Conservation (phyloP, 2,888 invertebrate genomes). For the Zhuqinia jingwanae region DNA sequence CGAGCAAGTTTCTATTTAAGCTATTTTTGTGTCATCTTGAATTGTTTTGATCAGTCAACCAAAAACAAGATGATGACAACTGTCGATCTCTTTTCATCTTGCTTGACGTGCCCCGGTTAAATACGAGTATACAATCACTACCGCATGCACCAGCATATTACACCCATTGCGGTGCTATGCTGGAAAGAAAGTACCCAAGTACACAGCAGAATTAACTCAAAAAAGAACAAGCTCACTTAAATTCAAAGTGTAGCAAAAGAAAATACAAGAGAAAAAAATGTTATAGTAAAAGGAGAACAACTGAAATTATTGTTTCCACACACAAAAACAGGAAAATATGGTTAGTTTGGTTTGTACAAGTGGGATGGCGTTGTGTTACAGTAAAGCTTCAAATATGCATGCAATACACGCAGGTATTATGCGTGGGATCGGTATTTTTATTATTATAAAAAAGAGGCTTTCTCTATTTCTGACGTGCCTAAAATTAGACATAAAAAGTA, state of each 20-base stretch:
- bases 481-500: constrained; percentile 2
- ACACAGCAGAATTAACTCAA: not conserved
- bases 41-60: constrained; percentile 32
- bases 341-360: not conserved
- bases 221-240: not conserved
- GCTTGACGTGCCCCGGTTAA: not conserved
- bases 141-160: not conserved
- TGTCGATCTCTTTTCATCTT: constrained; percentile 37
- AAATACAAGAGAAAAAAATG: too few species aligned
- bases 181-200: constrained; percentile 14
- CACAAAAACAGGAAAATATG: not conserved
- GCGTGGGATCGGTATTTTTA: not conserved
- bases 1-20: not conserved
- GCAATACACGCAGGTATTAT: too few species aligned
- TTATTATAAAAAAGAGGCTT: too few species aligned
- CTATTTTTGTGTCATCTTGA: not conserved
- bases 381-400: too few species aligned
- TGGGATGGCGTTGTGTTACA: constrained; percentile 2
- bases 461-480: not conserved
- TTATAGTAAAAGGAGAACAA: too few species aligned
- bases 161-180: not conserved
- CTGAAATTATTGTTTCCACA: not conserved
- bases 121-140: too few species aligned
- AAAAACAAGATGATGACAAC: constrained; percentile 40
- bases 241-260: not conserved